phyloP scores from a whole-genome alignment of 2,113 vertebrate genomes.

The Eptatretus burgeri region DNA sequence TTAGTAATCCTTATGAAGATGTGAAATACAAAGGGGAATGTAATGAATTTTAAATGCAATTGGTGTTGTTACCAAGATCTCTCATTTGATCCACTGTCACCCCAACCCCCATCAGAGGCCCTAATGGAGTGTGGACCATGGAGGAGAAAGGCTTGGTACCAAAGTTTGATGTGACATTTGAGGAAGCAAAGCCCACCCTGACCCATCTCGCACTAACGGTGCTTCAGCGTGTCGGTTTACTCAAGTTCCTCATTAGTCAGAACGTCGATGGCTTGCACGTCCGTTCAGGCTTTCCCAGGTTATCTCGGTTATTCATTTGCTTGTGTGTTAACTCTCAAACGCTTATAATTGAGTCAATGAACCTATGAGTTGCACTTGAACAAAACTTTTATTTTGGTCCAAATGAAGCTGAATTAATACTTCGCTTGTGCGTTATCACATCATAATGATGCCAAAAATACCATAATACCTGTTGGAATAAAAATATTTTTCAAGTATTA shows the following conservation, averaged over 20 bases:
- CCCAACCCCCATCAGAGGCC: constrained; percentile 26
- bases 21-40: too few relatives aligned
- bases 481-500: too few relatives aligned
- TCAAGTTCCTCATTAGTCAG: constrained; percentile 80
- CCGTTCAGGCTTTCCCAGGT: constrained; percentile 80
- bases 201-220: constrained; percentile 73
- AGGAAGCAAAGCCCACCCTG: constrained; percentile 43
- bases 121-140: constrained; percentile 84
- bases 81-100: too few relatives aligned
- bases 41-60: too few relatives aligned
- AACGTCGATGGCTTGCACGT: constrained; percentile 80
- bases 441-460: too few relatives aligned
- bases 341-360: not conserved
- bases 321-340: not conserved
- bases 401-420: too few relatives aligned
- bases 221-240: constrained; percentile 41
- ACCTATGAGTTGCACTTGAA: not conserved
- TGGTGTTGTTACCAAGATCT: too few relatives aligned
- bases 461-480: too few relatives aligned
- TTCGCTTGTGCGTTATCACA: too few relatives aligned
- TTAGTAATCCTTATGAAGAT: too few relatives aligned
- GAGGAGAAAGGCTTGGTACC: constrained; percentile 55
- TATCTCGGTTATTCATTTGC: constrained; percentile 4
- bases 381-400: too few relatives aligned
- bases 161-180: constrained; percentile 70